A percentile compares a stretch with the other conserved stretches of the same genome.
Conservation (phyloP, 2,113 vertebrate species). For the Leptobrachium leishanense region DNA sequence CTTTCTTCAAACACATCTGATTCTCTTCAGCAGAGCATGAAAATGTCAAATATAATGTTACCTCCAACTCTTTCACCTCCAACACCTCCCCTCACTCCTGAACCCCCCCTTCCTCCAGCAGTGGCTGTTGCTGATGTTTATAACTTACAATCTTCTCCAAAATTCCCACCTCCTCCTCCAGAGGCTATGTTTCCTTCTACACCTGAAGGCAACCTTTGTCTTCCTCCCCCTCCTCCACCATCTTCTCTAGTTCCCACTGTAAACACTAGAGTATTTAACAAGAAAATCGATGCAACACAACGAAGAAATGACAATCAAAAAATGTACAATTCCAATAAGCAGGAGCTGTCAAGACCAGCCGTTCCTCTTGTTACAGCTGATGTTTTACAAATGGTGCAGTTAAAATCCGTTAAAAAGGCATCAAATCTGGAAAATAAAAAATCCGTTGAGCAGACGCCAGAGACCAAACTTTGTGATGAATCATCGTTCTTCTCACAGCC, state of each 20-base stretch:
- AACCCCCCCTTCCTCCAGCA: constrained; percentile 15
- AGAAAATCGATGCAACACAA: constrained; percentile 53
- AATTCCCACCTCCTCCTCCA: constrained; percentile 76
- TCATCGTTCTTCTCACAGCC: constrained; percentile 53
- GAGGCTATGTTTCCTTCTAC: constrained; percentile 67
- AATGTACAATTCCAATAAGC: constrained; percentile 56
- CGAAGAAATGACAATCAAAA: constrained; percentile 54
- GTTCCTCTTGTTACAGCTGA: constrained; percentile 86
- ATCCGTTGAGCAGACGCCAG: constrained; percentile 49
- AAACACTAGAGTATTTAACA: constrained; percentile 67
- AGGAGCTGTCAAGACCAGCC: constrained; percentile 60
- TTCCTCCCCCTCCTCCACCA: constrained; percentile 43
- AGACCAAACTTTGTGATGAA: constrained; percentile 65
- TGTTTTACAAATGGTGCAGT: constrained; percentile 84
- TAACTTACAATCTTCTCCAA: constrained; percentile 67
- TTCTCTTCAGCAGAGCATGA: constrained; percentile 65
- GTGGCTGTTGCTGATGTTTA: constrained; percentile 46
- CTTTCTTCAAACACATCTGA: constrained; percentile 92
- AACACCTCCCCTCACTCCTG: constrained; percentile 51
- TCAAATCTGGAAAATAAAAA: constrained; percentile 57
- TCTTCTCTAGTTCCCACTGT: constrained; percentile 63
- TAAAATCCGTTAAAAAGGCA: constrained; percentile 78
- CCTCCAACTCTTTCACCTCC: constrained; percentile 58
- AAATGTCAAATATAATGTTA: constrained; percentile 53
- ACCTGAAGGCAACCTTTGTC: constrained; percentile 60